Evolutionary conservation across 2,113 vertebrate species (phyloP).

Genomic region (Lepisosteus osseus): DNA sequence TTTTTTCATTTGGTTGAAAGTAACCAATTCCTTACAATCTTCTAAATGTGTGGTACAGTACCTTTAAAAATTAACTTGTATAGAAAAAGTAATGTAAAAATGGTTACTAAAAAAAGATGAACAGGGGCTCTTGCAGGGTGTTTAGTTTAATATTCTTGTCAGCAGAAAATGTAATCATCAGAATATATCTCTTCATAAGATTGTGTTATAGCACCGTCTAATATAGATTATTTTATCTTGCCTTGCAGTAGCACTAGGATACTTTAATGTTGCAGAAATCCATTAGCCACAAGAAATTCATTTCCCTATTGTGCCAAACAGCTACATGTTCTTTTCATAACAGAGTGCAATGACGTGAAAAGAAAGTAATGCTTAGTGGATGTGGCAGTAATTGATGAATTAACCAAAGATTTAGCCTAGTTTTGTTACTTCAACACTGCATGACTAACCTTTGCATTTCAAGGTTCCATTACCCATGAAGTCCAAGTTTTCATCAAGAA

Average conservation of each 20-base stretch:
- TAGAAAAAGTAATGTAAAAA: background rate
- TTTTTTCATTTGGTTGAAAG: too few relatives aligned
- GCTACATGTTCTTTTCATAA: background rate
- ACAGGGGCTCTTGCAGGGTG: background rate
- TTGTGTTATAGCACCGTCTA: background rate
- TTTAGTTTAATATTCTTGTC: slow-evolving; percentile 1
- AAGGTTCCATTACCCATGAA: background rate
- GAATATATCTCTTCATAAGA: slow-evolving; percentile 5
- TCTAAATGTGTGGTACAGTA: too few relatives aligned
- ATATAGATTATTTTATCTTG: background rate
- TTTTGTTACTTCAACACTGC: background rate
- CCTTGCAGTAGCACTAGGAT: background rate
- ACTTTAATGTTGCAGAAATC: background rate
- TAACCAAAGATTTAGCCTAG: background rate
- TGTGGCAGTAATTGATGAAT: background rate
- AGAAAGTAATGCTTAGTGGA: background rate
- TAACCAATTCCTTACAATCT: too few relatives aligned
- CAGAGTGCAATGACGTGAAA: background rate
- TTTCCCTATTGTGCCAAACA: background rate
- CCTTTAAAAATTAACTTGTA: too few relatives aligned
- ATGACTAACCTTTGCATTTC: background rate
- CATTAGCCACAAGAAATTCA: background rate
- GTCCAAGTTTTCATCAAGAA: too few relatives aligned
- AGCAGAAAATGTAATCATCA: background rate
- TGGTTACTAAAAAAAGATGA: background rate